Percentiles rank a stretch among this genome's conserved stretches.
These are phyloP conservation scores for Eufriesea mexicana DNA, from an alignment of 1,140 invertebrate species.

Conservation along the genomic window DNA sequence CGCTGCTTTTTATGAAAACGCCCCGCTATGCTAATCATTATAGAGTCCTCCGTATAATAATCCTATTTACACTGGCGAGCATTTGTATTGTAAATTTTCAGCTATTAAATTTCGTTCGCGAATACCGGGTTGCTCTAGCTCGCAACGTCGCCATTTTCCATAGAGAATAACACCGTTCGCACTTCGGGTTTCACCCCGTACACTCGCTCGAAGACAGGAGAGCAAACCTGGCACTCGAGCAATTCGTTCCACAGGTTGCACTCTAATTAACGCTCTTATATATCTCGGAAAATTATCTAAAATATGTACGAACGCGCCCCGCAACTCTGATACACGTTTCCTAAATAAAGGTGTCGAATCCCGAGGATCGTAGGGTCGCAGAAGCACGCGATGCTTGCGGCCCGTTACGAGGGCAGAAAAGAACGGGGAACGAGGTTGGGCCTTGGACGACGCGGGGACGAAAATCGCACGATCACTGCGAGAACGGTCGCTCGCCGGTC, in stretches of 20 bases:
- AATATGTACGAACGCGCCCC: too few species aligned
- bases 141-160: neutral
- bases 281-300: too few species aligned
- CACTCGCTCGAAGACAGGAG: too few species aligned
- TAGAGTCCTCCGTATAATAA: conserved; percentile 32
- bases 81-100: conserved; percentile 22
- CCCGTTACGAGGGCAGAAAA: neutral
- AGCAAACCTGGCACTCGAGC: too few species aligned
- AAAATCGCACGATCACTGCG: conserved; percentile 41
- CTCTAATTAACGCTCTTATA: too few species aligned
- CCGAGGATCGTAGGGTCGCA: neutral
- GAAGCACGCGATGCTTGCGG: neutral
- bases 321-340: too few species aligned
- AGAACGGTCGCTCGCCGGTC: neutral
- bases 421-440: neutral
- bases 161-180: neutral
- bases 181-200: neutral
- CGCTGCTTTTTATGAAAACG: neutral
- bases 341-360: neutral
- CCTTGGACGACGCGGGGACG: neutral
- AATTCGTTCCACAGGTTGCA: too few species aligned
- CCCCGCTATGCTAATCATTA: conserved; percentile 6
- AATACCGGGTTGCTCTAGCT: neutral
- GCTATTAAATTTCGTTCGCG: conserved; percentile 11
- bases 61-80: neutral